A percentile compares a stretch with the other conserved stretches of the same genome.
phyloP scores from a whole-genome alignment of 2,113 vertebrate species.

The Sinocyclocheilus anshuiensis region DNA sequence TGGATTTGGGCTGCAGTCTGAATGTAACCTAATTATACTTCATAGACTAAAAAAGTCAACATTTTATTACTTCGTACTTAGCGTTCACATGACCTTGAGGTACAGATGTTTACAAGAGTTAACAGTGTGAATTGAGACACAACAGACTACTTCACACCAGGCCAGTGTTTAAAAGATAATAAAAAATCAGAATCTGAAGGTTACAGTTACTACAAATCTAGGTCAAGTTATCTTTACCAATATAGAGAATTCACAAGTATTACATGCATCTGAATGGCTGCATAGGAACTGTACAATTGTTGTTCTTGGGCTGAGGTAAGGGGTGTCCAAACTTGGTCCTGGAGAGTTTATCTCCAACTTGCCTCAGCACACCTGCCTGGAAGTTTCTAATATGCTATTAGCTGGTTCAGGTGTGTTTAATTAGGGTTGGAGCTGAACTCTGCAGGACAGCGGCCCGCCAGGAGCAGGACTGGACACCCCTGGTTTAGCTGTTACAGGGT shows the following conservation, averaged over 20 bases:
- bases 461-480: not conserved
- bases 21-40: not conserved
- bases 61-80: not conserved
- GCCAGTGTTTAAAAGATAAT: not conserved
- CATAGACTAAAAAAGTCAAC: not conserved
- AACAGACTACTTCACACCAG: not conserved
- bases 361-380: too few relatives aligned
- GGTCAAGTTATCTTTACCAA: not conserved
- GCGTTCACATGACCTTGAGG: not conserved
- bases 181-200: not conserved
- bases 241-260: not conserved
- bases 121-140: not conserved
- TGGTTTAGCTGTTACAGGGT: not conserved
- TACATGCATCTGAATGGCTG: not conserved
- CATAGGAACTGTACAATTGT: not conserved
- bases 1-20: too few relatives aligned
- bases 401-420: too few relatives aligned
- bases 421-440: too few relatives aligned
- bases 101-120: too few relatives aligned
- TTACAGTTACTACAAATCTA: not conserved
- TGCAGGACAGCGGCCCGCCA: not conserved
- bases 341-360: too few relatives aligned
- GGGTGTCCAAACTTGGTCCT: too few relatives aligned
- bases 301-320: not conserved
- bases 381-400: too few relatives aligned